Evolutionary conservation across 2,113 vertebrate species (phyloP), one percentile per base, ranked within the genome.

Genomic region (Cottus gobio): DNA sequence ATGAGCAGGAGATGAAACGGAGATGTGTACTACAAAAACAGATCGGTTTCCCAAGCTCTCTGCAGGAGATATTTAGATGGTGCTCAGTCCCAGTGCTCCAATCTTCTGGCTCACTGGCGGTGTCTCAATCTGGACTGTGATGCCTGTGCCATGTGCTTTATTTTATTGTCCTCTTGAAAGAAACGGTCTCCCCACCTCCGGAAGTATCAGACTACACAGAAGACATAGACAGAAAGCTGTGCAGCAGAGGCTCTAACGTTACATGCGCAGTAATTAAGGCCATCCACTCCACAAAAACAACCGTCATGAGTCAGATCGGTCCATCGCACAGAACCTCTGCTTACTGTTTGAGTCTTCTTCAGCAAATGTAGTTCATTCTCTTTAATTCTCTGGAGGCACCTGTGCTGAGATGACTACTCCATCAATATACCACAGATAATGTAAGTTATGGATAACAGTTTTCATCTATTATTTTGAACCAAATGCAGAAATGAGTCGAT

Each of bases 211-310:
- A 61, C 68, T 65, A 58, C 79, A 50, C 68, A 44, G 62, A 86
- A 58, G 50, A 80, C 80, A 37, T n/a, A 30, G 71, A 79, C 72
- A 63, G 61, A 79, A 60, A 56, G 58, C 72, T 87, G 75, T 50
- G 50, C 82, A 50, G 57, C 68, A 39, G 54, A 83, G 52, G 64
- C 46, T 90, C 71, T 78, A 67, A 66, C 50, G 86, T 92, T 89
- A 70, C 83, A 73, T 83, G 65, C 84, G 52, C 72, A 54, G 58
- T 89, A 85, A 92, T 91, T 75, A 88, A 86, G 75, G 63, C 85
- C 80, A 84, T 89, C 57, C 80, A 61, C 56, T 50, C 20, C 46
- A 62, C 64, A 80, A 44, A 82, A 85, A 85, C 75, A 90, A 91
- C 75, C 84, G 85, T 85, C 72, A 71, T 60, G 66, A 75, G 73